Evolutionary conservation across 1,140 invertebrate species (phyloP), one percentile per base, ranked within the genome.

Genomic region (Dreissena rostriformis): DNA sequence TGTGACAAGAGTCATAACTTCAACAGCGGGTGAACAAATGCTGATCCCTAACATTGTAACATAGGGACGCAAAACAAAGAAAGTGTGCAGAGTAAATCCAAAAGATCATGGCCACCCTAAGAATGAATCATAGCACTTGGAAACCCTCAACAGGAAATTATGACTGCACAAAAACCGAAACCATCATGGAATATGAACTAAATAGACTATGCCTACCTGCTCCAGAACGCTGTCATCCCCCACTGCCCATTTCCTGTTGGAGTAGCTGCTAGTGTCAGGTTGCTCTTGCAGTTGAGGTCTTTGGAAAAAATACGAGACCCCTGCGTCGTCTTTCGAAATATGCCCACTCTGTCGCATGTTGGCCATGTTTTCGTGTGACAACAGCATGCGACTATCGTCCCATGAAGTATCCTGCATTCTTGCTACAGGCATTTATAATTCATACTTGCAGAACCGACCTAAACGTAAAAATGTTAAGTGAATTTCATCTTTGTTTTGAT

Each of bases 231-330:
- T 95, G 92, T 97, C 97, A 93, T 97, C 96, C 70, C 96, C 96
- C 53, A 96, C 94, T 57, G 96, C 95, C 97, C 97, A 97, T 86
- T 96, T 94, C 90, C 96, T 96, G 93, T 96, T 97, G 26, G 81
- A 87, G 82, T 94, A 94, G 71, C 87, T 95, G 24, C 77, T 79
- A 87, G 95, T 65, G 61, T 88, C 96, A 90, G 97, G 96, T 90
- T 97, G 96, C 68, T 95, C 94, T 91, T 97, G 96, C 79, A 95
- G 95, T 78, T 96, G 96, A 28, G 96, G 95, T 87, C 97, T 94
- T 94, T 97, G 97, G 93, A 97, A 98, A 79, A 97, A 96, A 93
- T 98, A 98, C 88, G 96, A 96, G 85, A 97, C 97, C 91, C 96
- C 96, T 75, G 96, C 96, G 95, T 97, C 97, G 93, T 97, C 97